phyloP scores from a whole-genome alignment of 2,113 vertebrate species.

The Leptobrachium leishanense region DNA sequence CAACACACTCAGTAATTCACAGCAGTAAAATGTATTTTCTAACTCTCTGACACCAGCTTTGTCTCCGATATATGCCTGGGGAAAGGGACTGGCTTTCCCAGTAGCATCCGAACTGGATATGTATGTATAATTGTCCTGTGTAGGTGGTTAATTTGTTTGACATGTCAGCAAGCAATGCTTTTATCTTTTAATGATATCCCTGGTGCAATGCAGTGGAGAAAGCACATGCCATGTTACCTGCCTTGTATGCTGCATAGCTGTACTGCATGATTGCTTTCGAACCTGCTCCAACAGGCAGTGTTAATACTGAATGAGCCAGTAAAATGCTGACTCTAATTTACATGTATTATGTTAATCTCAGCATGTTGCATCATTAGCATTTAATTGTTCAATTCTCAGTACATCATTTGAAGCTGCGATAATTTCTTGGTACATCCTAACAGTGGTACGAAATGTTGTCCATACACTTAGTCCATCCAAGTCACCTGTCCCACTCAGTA shows the following conservation, averaged over 20 bases:
- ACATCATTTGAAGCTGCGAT: no score
- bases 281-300: neutral
- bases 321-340: neutral
- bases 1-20: neutral
- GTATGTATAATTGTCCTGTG: slow-evolving; percentile 40
- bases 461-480: no score
- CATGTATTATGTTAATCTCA: neutral
- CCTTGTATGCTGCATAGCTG: neutral
- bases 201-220: slow-evolving; percentile 18
- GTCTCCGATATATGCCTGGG: neutral
- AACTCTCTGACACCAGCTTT: neutral
- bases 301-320: neutral
- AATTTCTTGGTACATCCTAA: no score
- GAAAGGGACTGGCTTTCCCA: slow-evolving; percentile 2
- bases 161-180: slow-evolving; percentile 40
- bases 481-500: no score
- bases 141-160: slow-evolving; percentile 55
- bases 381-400: no score
- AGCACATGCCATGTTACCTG: slow-evolving; percentile 4
- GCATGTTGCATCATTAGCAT: neutral
- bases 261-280: neutral
- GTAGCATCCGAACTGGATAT: slow-evolving; percentile 45
- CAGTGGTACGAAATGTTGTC: no score
- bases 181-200: slow-evolving; percentile 46
- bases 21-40: slow-evolving; percentile 1